phyloP scores from a whole-genome alignment of 2,797 vertebrate genomes.

The Oophaga sylvatica region DNA sequence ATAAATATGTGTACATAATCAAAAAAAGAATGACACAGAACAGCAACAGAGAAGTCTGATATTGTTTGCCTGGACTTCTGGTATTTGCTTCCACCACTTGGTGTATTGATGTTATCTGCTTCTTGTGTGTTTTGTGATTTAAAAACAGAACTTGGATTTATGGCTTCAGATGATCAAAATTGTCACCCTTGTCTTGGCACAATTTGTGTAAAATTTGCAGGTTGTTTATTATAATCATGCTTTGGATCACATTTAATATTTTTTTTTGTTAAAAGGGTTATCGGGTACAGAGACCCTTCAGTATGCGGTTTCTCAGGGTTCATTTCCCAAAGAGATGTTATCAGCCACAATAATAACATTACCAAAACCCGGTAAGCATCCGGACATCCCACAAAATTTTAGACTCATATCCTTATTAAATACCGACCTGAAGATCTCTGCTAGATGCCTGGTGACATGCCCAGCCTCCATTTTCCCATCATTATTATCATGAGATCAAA shows the following conservation, averaged over 20 bases:
- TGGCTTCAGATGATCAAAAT: conserved; percentile 18
- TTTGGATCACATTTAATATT: not conserved
- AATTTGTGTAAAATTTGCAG: not conserved
- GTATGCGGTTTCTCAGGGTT: too few species aligned
- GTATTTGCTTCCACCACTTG: conserved; percentile 16
- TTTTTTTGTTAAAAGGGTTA: too few species aligned
- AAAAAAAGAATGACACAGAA: conserved; percentile 14
- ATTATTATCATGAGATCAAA: too few species aligned
- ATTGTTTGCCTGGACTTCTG: conserved; percentile 25
- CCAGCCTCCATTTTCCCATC: too few species aligned
- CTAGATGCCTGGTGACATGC: too few species aligned
- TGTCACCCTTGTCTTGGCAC: conserved; percentile 28
- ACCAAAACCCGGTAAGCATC: too few species aligned
- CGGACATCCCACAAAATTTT: too few species aligned
- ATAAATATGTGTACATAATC: conserved; percentile 50
- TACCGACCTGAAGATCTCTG: too few species aligned
- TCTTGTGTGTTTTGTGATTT: not conserved
- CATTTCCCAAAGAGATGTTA: too few species aligned
- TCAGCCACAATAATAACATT: too few species aligned
- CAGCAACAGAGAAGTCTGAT: conserved; percentile 1
- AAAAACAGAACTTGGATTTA: conserved; percentile 17
- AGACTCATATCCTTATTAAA: too few species aligned
- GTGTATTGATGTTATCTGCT: conserved; percentile 21
- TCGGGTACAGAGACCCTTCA: too few species aligned
- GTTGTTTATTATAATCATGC: conserved; percentile 23